Percentiles rank a stretch among this genome's conserved stretches.
phyloP scores from a whole-genome alignment of 2,888 invertebrate species.

The Branchinecta sandiegonensis region DNA sequence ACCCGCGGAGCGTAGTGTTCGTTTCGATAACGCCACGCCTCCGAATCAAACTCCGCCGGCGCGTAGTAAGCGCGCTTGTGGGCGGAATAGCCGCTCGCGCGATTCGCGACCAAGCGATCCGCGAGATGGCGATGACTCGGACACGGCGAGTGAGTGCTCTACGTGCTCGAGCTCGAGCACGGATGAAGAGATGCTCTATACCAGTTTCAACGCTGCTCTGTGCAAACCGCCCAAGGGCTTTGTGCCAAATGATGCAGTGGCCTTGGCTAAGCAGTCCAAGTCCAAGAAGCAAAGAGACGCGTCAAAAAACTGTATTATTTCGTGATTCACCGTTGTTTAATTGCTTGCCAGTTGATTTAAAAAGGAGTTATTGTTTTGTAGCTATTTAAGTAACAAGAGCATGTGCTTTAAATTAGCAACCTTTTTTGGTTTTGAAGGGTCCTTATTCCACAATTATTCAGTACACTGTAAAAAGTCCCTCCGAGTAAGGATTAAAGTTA shows the following conservation, averaged over 20 bases:
- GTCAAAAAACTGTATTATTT: slow-evolving; percentile 63
- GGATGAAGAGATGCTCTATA: slow-evolving; percentile 73
- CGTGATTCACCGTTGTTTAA: slow-evolving; percentile 46
- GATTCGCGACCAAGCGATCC: slow-evolving; percentile 17
- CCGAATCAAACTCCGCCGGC: slow-evolving; percentile 15
- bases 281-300: slow-evolving; percentile 39
- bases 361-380: slow-evolving; percentile 11
- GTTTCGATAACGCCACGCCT: slow-evolving; percentile 17
- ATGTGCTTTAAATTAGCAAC: not conserved
- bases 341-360: not conserved
- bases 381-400: slow-evolving; percentile 7
- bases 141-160: slow-evolving; percentile 67
- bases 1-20: slow-evolving; percentile 17
- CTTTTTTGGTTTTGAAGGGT: no score
- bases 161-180: slow-evolving; percentile 56
- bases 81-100: slow-evolving; percentile 13
- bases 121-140: slow-evolving; percentile 41
- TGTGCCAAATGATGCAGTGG: slow-evolving; percentile 79
- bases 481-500: no score
- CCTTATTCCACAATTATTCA: no score
- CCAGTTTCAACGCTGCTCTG: slow-evolving; percentile 61
- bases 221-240: slow-evolving; percentile 72
- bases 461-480: no score
- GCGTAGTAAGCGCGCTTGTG: slow-evolving; percentile 20
- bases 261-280: slow-evolving; percentile 34